Base-by-base conservation (phyloP, 2,888 invertebrate species). In the Elmis aenea region DNA sequence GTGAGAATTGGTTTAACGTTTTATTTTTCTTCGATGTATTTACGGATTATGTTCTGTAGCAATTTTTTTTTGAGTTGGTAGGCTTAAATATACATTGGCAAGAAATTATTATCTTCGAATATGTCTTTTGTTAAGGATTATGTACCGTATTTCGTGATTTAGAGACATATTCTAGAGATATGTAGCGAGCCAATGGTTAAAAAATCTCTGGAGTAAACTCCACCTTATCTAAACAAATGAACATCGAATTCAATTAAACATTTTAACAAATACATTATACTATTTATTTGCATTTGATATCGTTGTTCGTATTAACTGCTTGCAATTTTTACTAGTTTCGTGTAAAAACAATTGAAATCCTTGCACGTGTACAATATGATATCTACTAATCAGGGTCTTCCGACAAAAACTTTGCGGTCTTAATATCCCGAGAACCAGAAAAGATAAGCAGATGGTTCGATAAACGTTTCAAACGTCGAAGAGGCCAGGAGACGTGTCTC, bases 141-240 rank as follows among this genome's bases (percentile, higher is more conserved):
- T n/a, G n/a, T n/a, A n/a, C n/a, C n/a, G n/a, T n/a, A n/a, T n/a
- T 20, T 34, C 21, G 26, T 12, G n/a, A 18, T 6, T n/a, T n/a
- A 26, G 33, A 35, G 26, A 30, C 10, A 33, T 23, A 23, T 23
- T 29, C 13, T 22, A 20, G 23, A 27, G 38, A 40, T 41, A 43
- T 49, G 50, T 48, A 42, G 25, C 26, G 24, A 37, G 33, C 46
- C 51, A 44, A 46, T 46, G 43, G 38, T 51, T 50, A 48, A 50
- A 51, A 28, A 35, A 22, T 62, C 60, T 61, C 58, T 61, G 67
- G 68, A 69, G 70, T 70, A 68, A 70, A 71, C 70, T 70, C 69
- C 69, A 70, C 71, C 70, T 68, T 66, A 48, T 18, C 13, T 31
- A 20, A 20, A 26, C 24, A 48, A 27, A 29, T n/a, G n/a, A 25